Conservation (phyloP, 2,113 vertebrate genomes). For the Poeciliopsis retropinna region DNA sequence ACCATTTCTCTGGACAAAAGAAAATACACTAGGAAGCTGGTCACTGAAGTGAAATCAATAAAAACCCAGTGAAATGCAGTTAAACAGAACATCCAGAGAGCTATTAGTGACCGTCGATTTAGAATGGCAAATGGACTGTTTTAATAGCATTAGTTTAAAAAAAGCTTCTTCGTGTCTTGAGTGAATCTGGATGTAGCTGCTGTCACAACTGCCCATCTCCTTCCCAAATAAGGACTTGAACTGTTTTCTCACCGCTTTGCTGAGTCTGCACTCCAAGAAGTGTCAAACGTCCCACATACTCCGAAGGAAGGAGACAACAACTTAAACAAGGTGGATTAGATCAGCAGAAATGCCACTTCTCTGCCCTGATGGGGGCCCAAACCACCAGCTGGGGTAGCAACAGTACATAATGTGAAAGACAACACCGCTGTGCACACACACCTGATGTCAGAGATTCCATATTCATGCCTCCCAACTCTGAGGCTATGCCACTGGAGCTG, state of each 20-base stretch:
- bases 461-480: conserved; percentile 30
- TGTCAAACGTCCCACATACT: background rate
- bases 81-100: conserved; percentile 17
- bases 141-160: conserved; percentile 21
- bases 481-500: conserved; percentile 36
- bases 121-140: background rate
- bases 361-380: conserved; percentile 18
- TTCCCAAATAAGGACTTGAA: conserved; percentile 33
- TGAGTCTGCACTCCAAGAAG: conserved; percentile 2
- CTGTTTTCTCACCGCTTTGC: conserved; percentile 8
- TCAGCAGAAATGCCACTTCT: conserved; percentile 21
- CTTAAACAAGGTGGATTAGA: background rate
- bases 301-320: background rate
- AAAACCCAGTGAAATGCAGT: conserved; percentile 16
- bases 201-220: conserved; percentile 13
- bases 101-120: conserved; percentile 27
- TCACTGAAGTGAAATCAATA: conserved; percentile 57
- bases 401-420: conserved; percentile 42
- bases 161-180: conserved; percentile 11
- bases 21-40: conserved; percentile 37
- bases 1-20: conserved; percentile 41
- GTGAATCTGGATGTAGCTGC: conserved; percentile 2
- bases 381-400: conserved; percentile 35
- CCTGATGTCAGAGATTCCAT: conserved; percentile 72
- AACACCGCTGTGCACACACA: conserved; percentile 51